phyloP scores from a whole-genome alignment of 2,888 invertebrate genomes.

The Rutpela maculata region DNA sequence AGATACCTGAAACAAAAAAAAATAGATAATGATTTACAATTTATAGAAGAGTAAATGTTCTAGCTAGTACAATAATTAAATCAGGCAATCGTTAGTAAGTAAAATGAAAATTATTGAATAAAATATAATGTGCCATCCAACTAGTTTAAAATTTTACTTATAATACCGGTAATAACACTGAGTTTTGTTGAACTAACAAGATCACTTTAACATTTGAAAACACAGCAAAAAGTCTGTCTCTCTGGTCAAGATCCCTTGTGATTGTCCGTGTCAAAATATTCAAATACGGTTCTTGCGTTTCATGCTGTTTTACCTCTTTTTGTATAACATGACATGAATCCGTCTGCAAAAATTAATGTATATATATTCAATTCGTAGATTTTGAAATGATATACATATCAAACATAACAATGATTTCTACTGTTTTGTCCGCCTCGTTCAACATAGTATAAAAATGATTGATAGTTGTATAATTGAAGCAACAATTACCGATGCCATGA shows the following conservation, averaged over 20 bases:
- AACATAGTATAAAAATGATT: background rate
- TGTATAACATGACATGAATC: background rate
- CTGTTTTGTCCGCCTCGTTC: background rate
- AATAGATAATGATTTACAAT: background rate
- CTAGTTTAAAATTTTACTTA: background rate
- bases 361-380: background rate
- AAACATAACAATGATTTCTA: background rate
- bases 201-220: constrained; percentile 2
- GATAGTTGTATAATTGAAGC: constrained; percentile 13
- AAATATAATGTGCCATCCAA: background rate
- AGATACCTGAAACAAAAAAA: constrained; percentile 19
- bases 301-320: background rate
- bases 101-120: background rate
- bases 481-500: background rate
- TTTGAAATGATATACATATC: background rate
- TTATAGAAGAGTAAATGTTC: background rate
- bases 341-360: background rate
- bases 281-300: background rate
- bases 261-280: background rate
- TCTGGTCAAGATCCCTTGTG: background rate
- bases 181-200: background rate
- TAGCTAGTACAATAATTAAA: background rate
- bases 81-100: background rate
- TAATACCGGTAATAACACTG: background rate
- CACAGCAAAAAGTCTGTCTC: background rate